Evolutionary conservation across 2,113 vertebrate species (phyloP).

Genomic region (Plectropomus leopardus): DNA sequence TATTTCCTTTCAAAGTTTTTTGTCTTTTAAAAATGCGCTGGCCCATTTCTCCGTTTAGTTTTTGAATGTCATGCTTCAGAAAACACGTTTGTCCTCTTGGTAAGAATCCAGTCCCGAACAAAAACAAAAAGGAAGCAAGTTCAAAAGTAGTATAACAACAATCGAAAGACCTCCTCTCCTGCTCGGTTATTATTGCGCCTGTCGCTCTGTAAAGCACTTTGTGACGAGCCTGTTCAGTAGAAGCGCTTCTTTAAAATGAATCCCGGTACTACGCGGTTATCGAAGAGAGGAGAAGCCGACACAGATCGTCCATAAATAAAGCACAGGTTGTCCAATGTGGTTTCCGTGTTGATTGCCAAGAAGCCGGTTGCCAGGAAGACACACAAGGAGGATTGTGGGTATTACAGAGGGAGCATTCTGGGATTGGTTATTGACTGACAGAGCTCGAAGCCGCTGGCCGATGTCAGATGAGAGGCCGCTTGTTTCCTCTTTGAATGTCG

Average conservation of each 20-base stretch:
- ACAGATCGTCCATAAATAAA: conserved; percentile 26
- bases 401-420: conserved; percentile 59
- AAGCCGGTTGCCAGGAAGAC: conserved; percentile 73
- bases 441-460: conserved; percentile 32
- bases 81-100: conserved; percentile 3
- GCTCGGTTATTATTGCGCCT: conserved; percentile 9
- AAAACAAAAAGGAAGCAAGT: not conserved
- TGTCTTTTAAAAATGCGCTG: conserved; percentile 14
- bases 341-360: conserved; percentile 62
- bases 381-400: conserved; percentile 59
- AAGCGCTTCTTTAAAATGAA: conserved; percentile 48
- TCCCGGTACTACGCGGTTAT: conserved; percentile 40
- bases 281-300: conserved; percentile 35
- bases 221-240: conserved; percentile 72
- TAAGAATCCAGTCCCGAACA: conserved; percentile 6
- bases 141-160: conserved; percentile 16
- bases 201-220: conserved; percentile 78
- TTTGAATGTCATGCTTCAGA: not conserved
- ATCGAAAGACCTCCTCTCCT: not conserved
- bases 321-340: conserved; percentile 25
- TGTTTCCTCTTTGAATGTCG: conserved; percentile 10
- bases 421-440: conserved; percentile 38
- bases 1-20: conserved; percentile 36
- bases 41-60: conserved; percentile 33
- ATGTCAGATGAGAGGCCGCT: conserved; percentile 37